These are phyloP conservation scores for Scylla paramamosain DNA, from an alignment of 1,140 invertebrate species.

Conservation along the genomic window DNA sequence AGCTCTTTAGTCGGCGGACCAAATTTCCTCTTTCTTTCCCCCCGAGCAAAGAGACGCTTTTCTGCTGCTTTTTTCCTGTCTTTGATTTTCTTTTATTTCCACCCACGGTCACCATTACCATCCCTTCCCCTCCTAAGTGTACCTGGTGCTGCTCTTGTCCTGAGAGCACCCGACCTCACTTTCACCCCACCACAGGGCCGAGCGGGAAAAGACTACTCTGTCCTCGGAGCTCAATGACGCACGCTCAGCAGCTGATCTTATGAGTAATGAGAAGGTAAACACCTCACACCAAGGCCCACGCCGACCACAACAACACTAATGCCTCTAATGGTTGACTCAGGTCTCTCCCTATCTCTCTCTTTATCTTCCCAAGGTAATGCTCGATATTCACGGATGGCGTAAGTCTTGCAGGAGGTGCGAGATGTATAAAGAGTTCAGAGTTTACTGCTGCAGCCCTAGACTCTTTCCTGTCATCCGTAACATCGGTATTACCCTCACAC, in stretches of 20 bases:
- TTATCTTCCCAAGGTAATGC: too few relatives aligned
- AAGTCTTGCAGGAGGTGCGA: too few relatives aligned
- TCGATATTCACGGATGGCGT: too few relatives aligned
- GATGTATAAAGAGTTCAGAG: too few relatives aligned
- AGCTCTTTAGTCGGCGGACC: not conserved
- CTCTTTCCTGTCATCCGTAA: too few relatives aligned
- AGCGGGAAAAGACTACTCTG: conserved; percentile 72
- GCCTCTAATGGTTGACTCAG: conserved; percentile 46
- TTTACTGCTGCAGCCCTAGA: too few relatives aligned
- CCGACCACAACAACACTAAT: conserved; percentile 25
- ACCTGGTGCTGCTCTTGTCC: conserved; percentile 37
- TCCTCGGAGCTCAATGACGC: conserved; percentile 73
- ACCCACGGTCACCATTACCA: not conserved
- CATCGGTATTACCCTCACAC: too few relatives aligned
- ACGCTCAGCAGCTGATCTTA: conserved; percentile 64
- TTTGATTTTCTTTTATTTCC: conserved; percentile 13
- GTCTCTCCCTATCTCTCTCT: not conserved
- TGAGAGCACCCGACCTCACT: conserved; percentile 47
- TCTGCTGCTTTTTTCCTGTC: conserved; percentile 35
- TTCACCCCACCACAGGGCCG: conserved; percentile 63
- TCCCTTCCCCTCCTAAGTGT: conserved; percentile 19
- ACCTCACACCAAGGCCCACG: not conserved
- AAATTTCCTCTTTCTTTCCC: not conserved
- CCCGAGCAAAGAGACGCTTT: conserved; percentile 46
- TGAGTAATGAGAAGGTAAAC: conserved; percentile 73